These are phyloP conservation scores for Amblyteles armatorius DNA, from an alignment of 2,888 invertebrate species.

Conservation along the genomic window DNA sequence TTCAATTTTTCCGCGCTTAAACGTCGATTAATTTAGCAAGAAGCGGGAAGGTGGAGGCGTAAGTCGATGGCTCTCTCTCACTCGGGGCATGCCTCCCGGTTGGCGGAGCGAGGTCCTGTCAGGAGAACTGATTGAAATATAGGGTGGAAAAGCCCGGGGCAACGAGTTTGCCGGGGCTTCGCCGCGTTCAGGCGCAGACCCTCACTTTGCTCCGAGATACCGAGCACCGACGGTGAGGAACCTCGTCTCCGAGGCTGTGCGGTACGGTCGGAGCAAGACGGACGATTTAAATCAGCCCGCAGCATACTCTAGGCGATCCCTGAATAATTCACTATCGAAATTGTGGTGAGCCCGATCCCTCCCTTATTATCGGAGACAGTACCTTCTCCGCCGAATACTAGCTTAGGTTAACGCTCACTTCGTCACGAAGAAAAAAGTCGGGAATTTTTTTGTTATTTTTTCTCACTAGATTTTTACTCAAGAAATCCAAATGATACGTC, in stretches of 20 bases:
- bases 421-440: constrained; percentile 20
- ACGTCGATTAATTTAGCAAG: constrained; percentile 81
- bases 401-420: constrained; percentile 21
- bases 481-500: too few species aligned
- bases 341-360: constrained; percentile 73
- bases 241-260: constrained; percentile 35
- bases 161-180: constrained; percentile 73
- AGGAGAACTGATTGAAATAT: constrained; percentile 83
- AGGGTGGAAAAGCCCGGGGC: constrained; percentile 81
- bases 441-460: too few species aligned
- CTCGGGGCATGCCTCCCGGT: constrained; percentile 25
- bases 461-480: too few species aligned
- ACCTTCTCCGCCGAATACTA: constrained; percentile 50
- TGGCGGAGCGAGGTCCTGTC: constrained; percentile 76
- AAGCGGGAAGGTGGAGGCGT: constrained; percentile 53
- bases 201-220: constrained; percentile 30
- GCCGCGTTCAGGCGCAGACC: constrained; percentile 61
- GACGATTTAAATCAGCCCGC: constrained; percentile 79
- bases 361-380: constrained; percentile 71
- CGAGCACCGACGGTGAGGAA: constrained; percentile 39
- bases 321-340: constrained; percentile 80
- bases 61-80: constrained; percentile 2
- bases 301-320: constrained; percentile 77
- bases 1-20: constrained; percentile 81
- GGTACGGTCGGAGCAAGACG: constrained; percentile 73